Percentiles rank a stretch among this genome's conserved stretches.
These are phyloP conservation scores for Sebastes vulpes DNA, from an alignment of 2,797 vertebrate species.

Conservation along the genomic window DNA sequence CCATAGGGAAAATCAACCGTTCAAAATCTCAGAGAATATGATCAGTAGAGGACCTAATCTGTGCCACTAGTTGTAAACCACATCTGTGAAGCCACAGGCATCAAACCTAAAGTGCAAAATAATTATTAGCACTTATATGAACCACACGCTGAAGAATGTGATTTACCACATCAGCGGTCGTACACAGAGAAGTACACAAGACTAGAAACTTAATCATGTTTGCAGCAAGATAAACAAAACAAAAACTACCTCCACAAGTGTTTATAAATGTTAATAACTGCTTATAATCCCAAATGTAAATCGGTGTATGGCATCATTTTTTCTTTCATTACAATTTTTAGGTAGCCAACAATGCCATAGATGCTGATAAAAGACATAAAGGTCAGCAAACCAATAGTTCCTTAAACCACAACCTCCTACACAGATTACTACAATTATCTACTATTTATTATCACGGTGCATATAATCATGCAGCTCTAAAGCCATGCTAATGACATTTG, in stretches of 20 bases:
- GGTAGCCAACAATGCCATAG: not conserved
- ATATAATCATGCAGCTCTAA: not conserved
- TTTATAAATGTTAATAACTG: not conserved
- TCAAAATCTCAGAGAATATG: constrained; percentile 1
- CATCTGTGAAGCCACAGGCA: not conserved
- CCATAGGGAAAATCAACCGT: not conserved
- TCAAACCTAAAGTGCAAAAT: not conserved
- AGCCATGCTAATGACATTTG: constrained; percentile 14
- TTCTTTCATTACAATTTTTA: not conserved
- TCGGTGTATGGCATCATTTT: not conserved
- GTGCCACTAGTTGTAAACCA: not conserved
- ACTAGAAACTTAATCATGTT: not conserved
- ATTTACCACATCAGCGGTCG: constrained; percentile 19
- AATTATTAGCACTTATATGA: constrained; percentile 6
- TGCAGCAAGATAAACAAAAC: not conserved
- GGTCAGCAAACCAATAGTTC: not conserved
- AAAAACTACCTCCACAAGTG: not conserved
- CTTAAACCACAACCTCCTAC: not conserved
- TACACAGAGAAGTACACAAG: not conserved
- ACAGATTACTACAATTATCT: not conserved
- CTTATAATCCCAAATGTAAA: not conserved
- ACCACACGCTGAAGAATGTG: not conserved
- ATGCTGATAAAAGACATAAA: not conserved
- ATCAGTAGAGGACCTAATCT: constrained; percentile 4
- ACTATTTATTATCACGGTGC: not conserved